Base-by-base conservation (phyloP, 2,888 invertebrate species). In the Cancer borealis region DNA sequence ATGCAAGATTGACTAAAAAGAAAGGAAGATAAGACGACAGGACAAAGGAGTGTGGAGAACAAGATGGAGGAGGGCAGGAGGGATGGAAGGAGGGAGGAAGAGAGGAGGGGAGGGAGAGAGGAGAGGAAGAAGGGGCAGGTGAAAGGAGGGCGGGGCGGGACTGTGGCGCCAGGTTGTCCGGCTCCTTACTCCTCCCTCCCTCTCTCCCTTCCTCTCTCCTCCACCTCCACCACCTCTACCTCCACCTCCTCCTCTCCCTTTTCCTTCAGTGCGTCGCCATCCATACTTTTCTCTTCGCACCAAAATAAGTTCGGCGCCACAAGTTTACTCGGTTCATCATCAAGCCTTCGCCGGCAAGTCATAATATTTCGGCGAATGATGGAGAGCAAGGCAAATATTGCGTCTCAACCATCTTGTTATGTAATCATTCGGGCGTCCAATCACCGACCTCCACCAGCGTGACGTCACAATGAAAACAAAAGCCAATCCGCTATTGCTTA, bases 111-210 rank as follows among this genome's bases (percentile, higher is more conserved):
- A 66, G 66, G 79, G 73, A 88, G 26, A 30, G 49, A 92, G 66
- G 91, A 46, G 47, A 79, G 49, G 93, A 47, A n/a, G 45, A 88
- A 49, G 60, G 30, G 21, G 17, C 45, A 79, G 47, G n/a, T 79
- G 49, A 88, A 88, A 54, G 88, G 84, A 39, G 92, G 92, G 21
- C 84, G 79, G 88, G 88, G 39, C 21, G 45, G 84, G 60, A 49
- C 39, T 54, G 60, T 49, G 92, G 92, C 87, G 87, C 73, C 73
- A 46, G 79, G 17, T 8, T 39, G 92, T 92, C 92, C 92, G 46
- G 21, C 30, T n/a, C 49, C 54, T n/a, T 88, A 39, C 45, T 30
- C 45, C 39, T 54, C 45, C 45, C 88, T 49, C 92, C 49, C 60
- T 45, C 66, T 17, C 60, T 60, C 88, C 60, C 88, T 60, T 21